phyloP scores from a whole-genome alignment of 2,113 vertebrate species.

The Oncorhynchus mykiss region DNA sequence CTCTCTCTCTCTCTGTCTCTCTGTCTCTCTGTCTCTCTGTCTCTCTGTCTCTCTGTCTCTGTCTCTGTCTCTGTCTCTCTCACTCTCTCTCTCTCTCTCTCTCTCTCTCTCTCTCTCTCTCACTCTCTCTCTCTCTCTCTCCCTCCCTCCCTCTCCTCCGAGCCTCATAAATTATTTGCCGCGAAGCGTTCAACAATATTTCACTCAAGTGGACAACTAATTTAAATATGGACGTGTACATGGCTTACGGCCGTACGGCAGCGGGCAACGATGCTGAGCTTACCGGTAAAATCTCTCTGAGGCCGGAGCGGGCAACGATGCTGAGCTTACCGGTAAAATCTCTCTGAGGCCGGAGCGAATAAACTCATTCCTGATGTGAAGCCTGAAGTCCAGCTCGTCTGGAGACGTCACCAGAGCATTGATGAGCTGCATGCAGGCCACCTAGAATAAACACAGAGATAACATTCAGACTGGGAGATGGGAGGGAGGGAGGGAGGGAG shows the following conservation, averaged over 20 bases:
- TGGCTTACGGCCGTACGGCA: no score
- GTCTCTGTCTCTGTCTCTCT: no score
- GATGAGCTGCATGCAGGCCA: conserved; percentile 99
- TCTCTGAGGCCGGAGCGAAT: conserved; percentile 78
- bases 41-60: no score
- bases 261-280: no score
- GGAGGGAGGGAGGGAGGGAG: not conserved
- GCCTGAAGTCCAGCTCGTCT: conserved; percentile 96
- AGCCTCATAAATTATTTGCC: conserved; percentile 67
- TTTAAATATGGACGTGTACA: conserved; percentile 79
- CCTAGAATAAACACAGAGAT: conserved; percentile 69
- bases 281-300: no score
- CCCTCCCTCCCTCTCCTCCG: conserved; percentile 54
- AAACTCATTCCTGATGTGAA: conserved; percentile 99
- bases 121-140: no score
- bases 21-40: no score
- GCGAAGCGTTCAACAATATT: conserved; percentile 64
- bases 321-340: no score
- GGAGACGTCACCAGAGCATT: conserved; percentile 97
- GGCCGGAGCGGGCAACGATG: conserved; percentile 73
- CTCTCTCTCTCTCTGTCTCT: no score
- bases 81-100: no score
- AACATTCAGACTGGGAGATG: conserved; percentile 27
- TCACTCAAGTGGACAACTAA: conserved; percentile 71
- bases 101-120: no score